phyloP scores from a whole-genome alignment of 2,797 vertebrate genomes.

The Monodelphis domestica region DNA sequence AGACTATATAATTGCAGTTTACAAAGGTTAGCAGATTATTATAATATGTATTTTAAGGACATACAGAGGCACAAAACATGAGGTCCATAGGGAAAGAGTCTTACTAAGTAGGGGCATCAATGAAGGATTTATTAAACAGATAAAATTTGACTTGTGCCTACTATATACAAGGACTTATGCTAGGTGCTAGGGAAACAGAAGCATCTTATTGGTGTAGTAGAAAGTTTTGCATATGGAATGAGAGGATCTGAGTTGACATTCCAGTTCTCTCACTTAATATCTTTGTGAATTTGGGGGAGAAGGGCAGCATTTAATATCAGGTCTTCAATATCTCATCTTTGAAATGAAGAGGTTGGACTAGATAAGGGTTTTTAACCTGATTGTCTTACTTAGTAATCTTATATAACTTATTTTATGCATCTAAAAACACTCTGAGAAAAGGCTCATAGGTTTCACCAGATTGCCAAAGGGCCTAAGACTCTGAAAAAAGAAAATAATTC shows the following conservation, averaged over 20 bases:
- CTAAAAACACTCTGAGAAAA: not conserved
- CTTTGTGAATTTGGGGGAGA: not conserved
- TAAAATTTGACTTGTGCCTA: not conserved
- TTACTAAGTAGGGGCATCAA: not conserved
- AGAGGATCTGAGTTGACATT: not conserved
- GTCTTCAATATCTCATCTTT: not conserved
- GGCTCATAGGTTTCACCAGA: not conserved
- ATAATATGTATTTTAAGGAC: not conserved
- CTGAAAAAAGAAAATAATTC: not conserved
- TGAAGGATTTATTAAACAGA: not conserved
- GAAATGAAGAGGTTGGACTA: not conserved
- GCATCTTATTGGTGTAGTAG: not conserved
- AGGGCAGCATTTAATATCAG: not conserved
- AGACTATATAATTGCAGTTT: not conserved
- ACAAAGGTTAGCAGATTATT: not conserved
- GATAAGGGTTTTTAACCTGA: not conserved
- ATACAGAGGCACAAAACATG: not conserved
- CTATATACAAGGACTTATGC: too few relatives aligned
- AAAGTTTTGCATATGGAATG: not conserved
- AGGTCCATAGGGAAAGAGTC: not conserved
- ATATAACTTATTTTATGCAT: not conserved
- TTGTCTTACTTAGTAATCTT: not conserved
- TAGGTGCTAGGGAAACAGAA: not conserved
- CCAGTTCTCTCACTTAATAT: not conserved
- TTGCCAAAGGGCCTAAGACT: not conserved